phyloP scores from a whole-genome alignment of 2,888 invertebrate species.

The Conus canariensis region DNA sequence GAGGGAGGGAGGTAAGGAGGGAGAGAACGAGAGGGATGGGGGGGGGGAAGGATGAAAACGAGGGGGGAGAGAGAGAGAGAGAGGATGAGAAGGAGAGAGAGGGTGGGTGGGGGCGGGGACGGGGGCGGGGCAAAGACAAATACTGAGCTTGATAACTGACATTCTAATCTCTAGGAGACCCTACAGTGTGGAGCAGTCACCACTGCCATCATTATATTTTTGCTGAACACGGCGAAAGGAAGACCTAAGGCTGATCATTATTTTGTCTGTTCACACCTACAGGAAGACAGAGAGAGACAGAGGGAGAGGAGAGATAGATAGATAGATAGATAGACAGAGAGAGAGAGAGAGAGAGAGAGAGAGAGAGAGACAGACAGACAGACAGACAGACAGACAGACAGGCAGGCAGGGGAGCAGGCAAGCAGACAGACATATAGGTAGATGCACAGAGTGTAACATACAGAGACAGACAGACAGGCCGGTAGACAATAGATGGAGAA shows the following conservation, averaged over 20 bases:
- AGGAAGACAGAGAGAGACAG: neutral
- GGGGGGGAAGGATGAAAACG: neutral
- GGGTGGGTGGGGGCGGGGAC: too few species aligned
- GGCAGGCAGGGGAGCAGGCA: neutral
- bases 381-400: neutral
- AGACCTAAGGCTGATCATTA: too few species aligned
- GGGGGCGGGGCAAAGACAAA: too few species aligned
- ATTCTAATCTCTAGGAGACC: too few species aligned
- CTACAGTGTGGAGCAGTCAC: too few species aligned
- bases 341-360: neutral
- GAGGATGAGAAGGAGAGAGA: too few species aligned
- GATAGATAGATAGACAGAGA: neutral
- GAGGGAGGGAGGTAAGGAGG: neutral
- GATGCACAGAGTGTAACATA: neutral
- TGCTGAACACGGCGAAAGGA: too few species aligned
- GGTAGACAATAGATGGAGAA: neutral
- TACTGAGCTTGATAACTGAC: too few species aligned
- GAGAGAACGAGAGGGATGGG: neutral
- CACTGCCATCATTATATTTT: too few species aligned
- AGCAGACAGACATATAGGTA: neutral
- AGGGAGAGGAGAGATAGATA: neutral
- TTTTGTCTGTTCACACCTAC: too few species aligned
- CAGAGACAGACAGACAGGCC: neutral
- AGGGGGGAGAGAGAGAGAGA: neutral
- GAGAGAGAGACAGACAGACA: neutral